Conservation (phyloP, 2,113 vertebrate genomes). For the Alosa alosa region DNA sequence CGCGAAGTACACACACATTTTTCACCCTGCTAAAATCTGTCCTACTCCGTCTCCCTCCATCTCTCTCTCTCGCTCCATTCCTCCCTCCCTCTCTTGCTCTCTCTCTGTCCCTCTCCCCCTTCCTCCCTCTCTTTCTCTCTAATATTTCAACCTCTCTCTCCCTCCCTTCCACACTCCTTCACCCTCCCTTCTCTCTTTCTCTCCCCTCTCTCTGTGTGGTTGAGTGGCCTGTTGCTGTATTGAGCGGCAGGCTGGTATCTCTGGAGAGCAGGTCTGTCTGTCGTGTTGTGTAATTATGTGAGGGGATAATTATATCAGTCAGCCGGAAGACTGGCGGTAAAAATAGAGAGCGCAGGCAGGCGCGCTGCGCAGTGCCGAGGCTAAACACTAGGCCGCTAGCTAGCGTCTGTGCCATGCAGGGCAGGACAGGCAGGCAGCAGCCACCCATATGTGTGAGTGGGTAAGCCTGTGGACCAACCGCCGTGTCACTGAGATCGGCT, state of each 20-base stretch:
- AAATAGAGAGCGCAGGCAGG: not conserved
- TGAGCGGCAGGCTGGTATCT: not conserved
- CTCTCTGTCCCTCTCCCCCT: not conserved
- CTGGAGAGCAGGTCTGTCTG: not conserved
- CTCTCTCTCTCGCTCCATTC: not conserved
- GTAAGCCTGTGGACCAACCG: not conserved
- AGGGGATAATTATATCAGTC: constrained; percentile 14
- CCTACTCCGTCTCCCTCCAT: constrained; percentile 21
- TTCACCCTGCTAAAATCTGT: constrained; percentile 38
- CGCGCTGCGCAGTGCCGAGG: not conserved
- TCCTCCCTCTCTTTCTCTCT: not conserved
- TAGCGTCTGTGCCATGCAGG: not conserved
- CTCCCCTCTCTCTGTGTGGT: not conserved
- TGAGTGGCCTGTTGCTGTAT: not conserved
- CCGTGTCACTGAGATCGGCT: not conserved
- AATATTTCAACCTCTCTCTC: too few species aligned
- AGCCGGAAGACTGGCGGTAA: not conserved
- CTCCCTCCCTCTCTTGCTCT: not conserved
- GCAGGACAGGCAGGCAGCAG: not conserved
- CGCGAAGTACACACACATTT: not conserved
- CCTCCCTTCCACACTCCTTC: not conserved
- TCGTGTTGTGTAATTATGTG: constrained; percentile 11
- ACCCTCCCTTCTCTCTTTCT: not conserved
- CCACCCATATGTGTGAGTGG: not conserved
- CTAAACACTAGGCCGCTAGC: not conserved